These are phyloP conservation scores for Echeneis naucrates DNA, from an alignment of 2,797 vertebrate genomes.

Conservation along the genomic window DNA sequence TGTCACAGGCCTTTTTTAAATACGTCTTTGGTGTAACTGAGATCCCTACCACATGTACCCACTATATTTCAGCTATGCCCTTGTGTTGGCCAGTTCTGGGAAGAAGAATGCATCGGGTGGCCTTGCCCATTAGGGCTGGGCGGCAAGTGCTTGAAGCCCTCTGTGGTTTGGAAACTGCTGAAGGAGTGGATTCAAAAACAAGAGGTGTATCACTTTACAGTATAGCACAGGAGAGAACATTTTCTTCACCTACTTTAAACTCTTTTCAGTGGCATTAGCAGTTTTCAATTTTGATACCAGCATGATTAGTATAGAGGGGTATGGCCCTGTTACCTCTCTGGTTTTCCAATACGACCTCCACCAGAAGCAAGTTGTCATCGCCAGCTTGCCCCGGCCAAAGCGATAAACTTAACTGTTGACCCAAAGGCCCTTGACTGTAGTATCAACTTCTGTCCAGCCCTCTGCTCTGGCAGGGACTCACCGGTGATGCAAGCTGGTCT, in stretches of 20 bases:
- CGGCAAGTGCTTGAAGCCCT: conserved; percentile 63
- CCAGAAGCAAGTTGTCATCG: conserved; percentile 82
- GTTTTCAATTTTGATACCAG: conserved; percentile 23
- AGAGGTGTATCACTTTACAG: conserved; percentile 49
- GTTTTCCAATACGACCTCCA: conserved; percentile 78
- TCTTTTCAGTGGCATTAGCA: conserved; percentile 1
- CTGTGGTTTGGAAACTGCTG: conserved; percentile 71
- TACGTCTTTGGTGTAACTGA: conserved; percentile 85
- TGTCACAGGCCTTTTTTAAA: conserved; percentile 84
- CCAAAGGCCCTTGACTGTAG: conserved; percentile 78
- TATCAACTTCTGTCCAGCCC: conserved; percentile 71
- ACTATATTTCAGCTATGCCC: conserved; percentile 83
- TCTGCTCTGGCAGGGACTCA: conserved; percentile 64
- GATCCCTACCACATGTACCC: conserved; percentile 80
- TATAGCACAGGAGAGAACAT: conserved; percentile 11
- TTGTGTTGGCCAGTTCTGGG: conserved; percentile 78
- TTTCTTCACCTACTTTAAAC: conserved; percentile 19
- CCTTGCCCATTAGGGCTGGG: conserved; percentile 77
- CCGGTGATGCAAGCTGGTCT: conserved; percentile 72
- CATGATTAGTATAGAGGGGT: conserved; percentile 42
- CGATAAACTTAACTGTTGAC: conserved; percentile 84
- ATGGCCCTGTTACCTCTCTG: conserved; percentile 34
- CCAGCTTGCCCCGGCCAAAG: conserved; percentile 74
- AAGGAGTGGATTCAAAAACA: conserved; percentile 68
- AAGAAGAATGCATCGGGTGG: conserved; percentile 79